Percentiles rank a stretch among this genome's conserved stretches.
phyloP scores from a whole-genome alignment of 2,888 invertebrate genomes.

The Drosophila antonietae region DNA sequence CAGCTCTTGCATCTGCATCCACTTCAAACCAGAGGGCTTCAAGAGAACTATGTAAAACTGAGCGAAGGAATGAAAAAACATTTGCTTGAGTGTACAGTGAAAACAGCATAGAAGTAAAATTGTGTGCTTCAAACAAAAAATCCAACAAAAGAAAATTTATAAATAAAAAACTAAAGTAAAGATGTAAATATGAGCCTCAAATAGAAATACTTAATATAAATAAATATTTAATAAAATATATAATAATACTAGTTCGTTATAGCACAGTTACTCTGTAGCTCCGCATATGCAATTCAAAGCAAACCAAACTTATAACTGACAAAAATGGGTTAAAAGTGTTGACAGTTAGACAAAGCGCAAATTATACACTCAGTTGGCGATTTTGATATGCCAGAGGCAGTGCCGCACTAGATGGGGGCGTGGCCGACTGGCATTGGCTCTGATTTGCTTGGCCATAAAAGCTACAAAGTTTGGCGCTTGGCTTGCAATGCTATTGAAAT shows the following conservation, averaged over 20 bases:
- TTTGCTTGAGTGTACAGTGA: slow-evolving; percentile 30
- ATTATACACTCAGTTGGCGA: slow-evolving; percentile 61
- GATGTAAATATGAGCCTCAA: background rate
- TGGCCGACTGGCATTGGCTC: slow-evolving; percentile 31
- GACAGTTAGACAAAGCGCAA: slow-evolving; percentile 75
- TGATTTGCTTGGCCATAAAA: slow-evolving; percentile 62
- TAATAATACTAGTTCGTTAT: background rate
- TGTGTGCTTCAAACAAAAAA: background rate
- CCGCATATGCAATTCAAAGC: slow-evolving; percentile 36
- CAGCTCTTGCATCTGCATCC: slow-evolving; percentile 49
- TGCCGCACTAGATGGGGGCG: slow-evolving; percentile 12
- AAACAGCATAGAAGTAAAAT: background rate
- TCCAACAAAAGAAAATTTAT: background rate
- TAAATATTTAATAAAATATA: too few relatives aligned
- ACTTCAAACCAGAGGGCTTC: slow-evolving; percentile 47
- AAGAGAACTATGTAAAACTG: slow-evolving; percentile 44
- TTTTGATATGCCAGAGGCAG: slow-evolving; percentile 42
- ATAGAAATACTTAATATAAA: background rate
- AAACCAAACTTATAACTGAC: slow-evolving; percentile 60
- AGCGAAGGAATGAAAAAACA: slow-evolving; percentile 1
- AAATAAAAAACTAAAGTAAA: background rate
- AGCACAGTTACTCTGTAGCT: slow-evolving; percentile 33
- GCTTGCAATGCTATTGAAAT: slow-evolving; percentile 65
- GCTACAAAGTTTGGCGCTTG: slow-evolving; percentile 59
- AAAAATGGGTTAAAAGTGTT: slow-evolving; percentile 77